Evolutionary conservation across 1,140 invertebrate genomes (phyloP).

Genomic region (roundworm (Caenorhabditis elegans)): WBcel235 BX284602.5:5990501-5991000

Average conservation of each 20-base stretch:
- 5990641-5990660: conserved; percentile 2
- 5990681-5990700: not conserved
- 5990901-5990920: no score
- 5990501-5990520: not conserved
- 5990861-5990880: not conserved
- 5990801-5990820: not conserved
- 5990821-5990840: not conserved
- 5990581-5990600: not conserved
- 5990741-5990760: not conserved
- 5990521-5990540: not conserved
- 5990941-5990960: no score
- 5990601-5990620: not conserved
- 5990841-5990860: not conserved
- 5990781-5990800: not conserved
- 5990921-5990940: no score
- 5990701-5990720: not conserved
- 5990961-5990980: no score
- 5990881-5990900: no score
- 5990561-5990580: not conserved
- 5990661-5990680: not conserved
- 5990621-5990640: conserved; percentile 3
- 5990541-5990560: not conserved
- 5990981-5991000: no score
- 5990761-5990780: not conserved
- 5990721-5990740: not conserved